phyloP scores from a whole-genome alignment of 2,888 invertebrate species.

The Opisthograptis luteolata region DNA sequence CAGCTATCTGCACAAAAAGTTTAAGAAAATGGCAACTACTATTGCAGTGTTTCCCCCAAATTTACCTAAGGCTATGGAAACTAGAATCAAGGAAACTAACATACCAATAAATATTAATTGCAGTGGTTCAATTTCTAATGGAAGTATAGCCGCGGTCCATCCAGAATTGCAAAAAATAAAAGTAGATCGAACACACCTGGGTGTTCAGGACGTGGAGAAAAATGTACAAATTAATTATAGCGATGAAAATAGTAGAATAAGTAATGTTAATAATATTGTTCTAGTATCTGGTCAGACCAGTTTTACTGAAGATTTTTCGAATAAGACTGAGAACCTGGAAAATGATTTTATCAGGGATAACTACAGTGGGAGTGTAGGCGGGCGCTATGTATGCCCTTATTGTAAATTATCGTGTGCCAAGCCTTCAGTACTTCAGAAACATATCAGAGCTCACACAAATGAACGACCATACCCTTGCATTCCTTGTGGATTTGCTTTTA shows the following conservation, averaged over 20 bases:
- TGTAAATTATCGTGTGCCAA: constrained; percentile 96
- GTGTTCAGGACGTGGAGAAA: constrained; percentile 61
- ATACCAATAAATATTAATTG: constrained; percentile 59
- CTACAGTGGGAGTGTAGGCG: constrained; percentile 75
- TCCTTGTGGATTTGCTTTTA: constrained; percentile 96
- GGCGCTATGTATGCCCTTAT: constrained; percentile 93
- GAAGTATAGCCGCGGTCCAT: constrained; percentile 76
- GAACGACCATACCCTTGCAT: constrained; percentile 96
- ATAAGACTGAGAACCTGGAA: constrained; percentile 83
- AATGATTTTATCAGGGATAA: constrained; percentile 79
- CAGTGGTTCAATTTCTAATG: constrained; percentile 69
- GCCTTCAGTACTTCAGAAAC: constrained; percentile 96
- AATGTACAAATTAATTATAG: constrained; percentile 84
- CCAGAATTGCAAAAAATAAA: constrained; percentile 79
- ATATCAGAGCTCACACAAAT: constrained; percentile 96
- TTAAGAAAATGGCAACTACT: constrained; percentile 93
- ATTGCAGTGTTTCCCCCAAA: constrained; percentile 69
- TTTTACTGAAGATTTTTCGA: constrained; percentile 80
- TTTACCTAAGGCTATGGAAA: constrained; percentile 62
- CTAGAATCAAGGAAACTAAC: constrained; percentile 62
- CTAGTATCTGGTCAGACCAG: constrained; percentile 82
- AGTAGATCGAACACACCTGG: constrained; percentile 56
- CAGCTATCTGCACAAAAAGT: constrained; percentile 96
- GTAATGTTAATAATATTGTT: constrained; percentile 78
- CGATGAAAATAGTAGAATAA: constrained; percentile 75